Percentiles rank a stretch among this genome's conserved stretches.
These are phyloP conservation scores for Dascyllus trimaculatus DNA, from an alignment of 2,113 vertebrate species.

Conservation along the genomic window DNA sequence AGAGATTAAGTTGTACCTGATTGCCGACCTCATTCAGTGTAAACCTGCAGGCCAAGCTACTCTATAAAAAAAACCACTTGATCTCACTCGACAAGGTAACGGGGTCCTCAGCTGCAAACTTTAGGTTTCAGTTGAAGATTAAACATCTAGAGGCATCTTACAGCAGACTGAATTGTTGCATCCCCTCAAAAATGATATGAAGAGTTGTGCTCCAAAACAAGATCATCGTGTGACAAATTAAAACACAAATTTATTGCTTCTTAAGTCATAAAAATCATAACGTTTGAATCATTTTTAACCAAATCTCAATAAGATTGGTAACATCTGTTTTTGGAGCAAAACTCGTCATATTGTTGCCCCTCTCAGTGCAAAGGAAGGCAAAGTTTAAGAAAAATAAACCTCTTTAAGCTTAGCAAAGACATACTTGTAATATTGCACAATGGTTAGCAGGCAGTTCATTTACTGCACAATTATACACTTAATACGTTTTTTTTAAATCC, in stretches of 20 bases:
- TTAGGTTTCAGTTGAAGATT: constrained; percentile 14
- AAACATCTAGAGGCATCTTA: constrained; percentile 17
- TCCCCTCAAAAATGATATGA: constrained; percentile 25
- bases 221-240: neutral
- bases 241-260: constrained; percentile 6
- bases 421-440: constrained; percentile 81
- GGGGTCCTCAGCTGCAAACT: constrained; percentile 22
- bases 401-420: constrained; percentile 58
- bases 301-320: neutral
- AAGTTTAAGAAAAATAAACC: constrained; percentile 59
- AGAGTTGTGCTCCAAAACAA: constrained; percentile 21
- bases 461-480: constrained; percentile 62
- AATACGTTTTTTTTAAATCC: constrained; percentile 34
- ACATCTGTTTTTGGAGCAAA: constrained; percentile 10
- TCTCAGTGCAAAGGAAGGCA: constrained; percentile 74
- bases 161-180: constrained; percentile 42
- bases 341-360: constrained; percentile 32
- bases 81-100: constrained; percentile 26
- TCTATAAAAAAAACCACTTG: constrained; percentile 3
- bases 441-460: constrained; percentile 72
- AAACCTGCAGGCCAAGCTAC: constrained; percentile 32
- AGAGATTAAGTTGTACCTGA: constrained; percentile 65
- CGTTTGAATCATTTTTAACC: neutral
- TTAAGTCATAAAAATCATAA: neutral
- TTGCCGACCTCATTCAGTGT: constrained; percentile 32